Evolutionary conservation across 37 sponge, comb jelly and placozoan species (phyloP), one percentile per base, ranked within the genome.

Genomic region (Bolinopsis microptera): DNA sequence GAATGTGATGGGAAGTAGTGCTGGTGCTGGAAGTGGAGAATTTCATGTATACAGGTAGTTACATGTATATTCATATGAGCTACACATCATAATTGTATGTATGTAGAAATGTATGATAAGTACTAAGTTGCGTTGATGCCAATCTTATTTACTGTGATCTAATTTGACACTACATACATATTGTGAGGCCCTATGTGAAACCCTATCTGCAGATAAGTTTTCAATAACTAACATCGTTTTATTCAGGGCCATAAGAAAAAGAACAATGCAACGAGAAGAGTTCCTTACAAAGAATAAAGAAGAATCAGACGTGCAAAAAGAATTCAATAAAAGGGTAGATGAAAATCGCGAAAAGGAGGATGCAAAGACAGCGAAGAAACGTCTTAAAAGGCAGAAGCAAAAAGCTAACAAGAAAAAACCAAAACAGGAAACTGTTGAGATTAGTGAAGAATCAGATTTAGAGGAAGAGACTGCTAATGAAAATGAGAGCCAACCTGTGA

Each of bases 1-100:
- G n/a, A 95, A 96, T 69, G 96, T 96, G 32, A 98, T 98, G 98
- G 98, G 98, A 95, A 97, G 97, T 1, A 97, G 97, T 95, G 99
- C 99, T 76, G 99, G 99, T 0, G 99, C 99, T 80, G 99, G 99
- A 21, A 97, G 97, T 93, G 98, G 97, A 61, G 99, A 98, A 38
- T 99, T 96, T 37, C 99, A 99, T 92, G 95, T 97, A 0, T 99
- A 99, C 94, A 77, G 99, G 26, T 96, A 95, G n/a, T n/a, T n/a
- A 92, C 40, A 96, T 25, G 76, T 97, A n/a, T 83, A 96, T 24
- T 93, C 94, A 24, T 96, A 97, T 76, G 93, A 90, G 21, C n/a
- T n/a, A n/a, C n/a, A n/a, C n/a, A n/a, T n/a, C n/a, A n/a, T n/a
- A n/a, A n/a, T n/a, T n/a, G n/a, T n/a, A n/a, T n/a, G n/a, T n/a